Base-by-base conservation (phyloP, 2,888 invertebrate genomes). In the Dicranocentrus wangi region DNA sequence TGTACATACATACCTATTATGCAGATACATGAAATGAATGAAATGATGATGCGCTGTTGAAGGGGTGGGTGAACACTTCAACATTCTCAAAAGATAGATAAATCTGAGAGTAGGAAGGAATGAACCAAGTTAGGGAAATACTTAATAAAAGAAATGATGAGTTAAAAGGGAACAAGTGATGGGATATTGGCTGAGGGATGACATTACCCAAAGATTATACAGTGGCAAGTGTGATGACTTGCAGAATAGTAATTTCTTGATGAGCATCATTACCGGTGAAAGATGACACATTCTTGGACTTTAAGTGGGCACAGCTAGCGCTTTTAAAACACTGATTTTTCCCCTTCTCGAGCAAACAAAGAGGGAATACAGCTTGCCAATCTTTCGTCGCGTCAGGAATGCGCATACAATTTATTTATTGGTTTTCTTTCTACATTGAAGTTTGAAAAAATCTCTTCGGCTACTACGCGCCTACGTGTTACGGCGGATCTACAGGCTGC, bases 201-300 rank as follows among this genome's bases (percentile, higher is more conserved):
- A n/a, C n/a, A 3, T 32, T 32, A 32, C 32, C n/a, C n/a, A n/a
- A 42, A 75, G 63, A 75, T 7, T 23, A 75, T 17, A 66, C 66
- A 66, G 66, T 66, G 43, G 68, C 47, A 76, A 76, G 68, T 76
- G 76, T 68, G 76, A 76, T 76, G 76, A 76, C 76, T 76, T 68
- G 76, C 76, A 76, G 68, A 76, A 76, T 68, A 68, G 43, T 60
- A 66, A 76, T 60, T 76, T 73, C 23, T 47, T 76, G 76, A 68
- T 68, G 76, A 76, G 66, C 58, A 76, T 76, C 76, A 76, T 68
- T 76, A 68, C 55, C 47, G 66, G 76, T 76, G 76, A 76, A 76
- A 76, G 68, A 76, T 76, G 76, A 76, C 76, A 75, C 75, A 76
- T 76, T 76, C 76, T 60, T 73, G 2, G 8, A n/a, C 47, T 61